Percentiles rank a stretch among this genome's conserved stretches.
phyloP scores from a whole-genome alignment of 2,888 invertebrate genomes.

The Abrostola triplasia region DNA sequence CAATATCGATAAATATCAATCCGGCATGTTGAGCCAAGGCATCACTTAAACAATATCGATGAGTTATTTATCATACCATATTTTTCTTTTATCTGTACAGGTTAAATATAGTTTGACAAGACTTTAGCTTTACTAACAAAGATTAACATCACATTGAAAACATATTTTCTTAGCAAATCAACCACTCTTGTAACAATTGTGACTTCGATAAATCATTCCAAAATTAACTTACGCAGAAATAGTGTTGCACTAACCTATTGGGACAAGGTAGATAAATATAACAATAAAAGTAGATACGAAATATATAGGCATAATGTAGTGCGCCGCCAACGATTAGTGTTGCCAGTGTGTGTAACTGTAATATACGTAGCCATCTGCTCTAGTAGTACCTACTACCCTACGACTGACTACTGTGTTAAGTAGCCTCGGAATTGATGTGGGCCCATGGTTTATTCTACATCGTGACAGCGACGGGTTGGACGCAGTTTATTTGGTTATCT shows the following conservation, averaged over 20 bases:
- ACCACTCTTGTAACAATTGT: not conserved
- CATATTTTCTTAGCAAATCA: not conserved
- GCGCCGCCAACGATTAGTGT: conserved; percentile 26
- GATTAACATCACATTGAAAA: no score
- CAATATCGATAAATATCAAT: no score
- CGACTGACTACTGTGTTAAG: conserved; percentile 49
- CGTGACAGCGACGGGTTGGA: conserved; percentile 3
- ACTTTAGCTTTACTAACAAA: no score
- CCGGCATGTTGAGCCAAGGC: no score
- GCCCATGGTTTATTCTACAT: conserved; percentile 8
- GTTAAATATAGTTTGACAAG: no score
- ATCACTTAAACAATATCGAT: no score
- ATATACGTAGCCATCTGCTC: conserved; percentile 19
- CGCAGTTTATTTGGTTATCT: no score
- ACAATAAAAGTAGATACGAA: conserved; percentile 39
- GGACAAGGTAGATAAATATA: conserved; percentile 39
- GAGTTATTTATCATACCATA: no score
- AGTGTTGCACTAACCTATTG: conserved; percentile 16
- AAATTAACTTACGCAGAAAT: not conserved
- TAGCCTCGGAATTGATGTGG: conserved; percentile 51
- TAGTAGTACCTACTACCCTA: conserved; percentile 37
- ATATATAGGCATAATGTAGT: conserved; percentile 37
- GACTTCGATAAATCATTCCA: conserved; percentile 8
- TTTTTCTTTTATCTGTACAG: no score
- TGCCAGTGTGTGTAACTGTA: conserved; percentile 20